phyloP scores from a whole-genome alignment of 2,888 invertebrate species.

The Margaritifera margaritifera region DNA sequence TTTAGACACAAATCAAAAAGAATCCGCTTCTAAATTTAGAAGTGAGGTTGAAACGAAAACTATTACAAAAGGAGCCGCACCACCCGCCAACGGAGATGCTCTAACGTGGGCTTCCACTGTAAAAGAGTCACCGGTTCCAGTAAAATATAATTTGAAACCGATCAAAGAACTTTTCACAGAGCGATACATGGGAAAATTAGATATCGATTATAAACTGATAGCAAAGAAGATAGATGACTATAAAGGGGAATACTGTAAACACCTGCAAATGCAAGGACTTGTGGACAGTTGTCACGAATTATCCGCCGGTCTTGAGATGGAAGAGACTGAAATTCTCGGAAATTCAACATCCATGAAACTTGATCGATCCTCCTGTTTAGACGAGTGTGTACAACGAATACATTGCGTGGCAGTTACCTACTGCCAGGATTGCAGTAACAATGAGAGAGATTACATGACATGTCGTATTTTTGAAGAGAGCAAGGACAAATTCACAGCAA shows the following conservation, averaged over 20 bases:
- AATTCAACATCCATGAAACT: too few relatives aligned
- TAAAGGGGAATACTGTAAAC: neutral
- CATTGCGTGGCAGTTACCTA: too few relatives aligned
- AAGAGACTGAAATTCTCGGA: neutral
- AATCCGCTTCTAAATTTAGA: neutral
- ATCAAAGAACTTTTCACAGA: constrained; percentile 9
- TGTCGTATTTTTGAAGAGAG: too few relatives aligned
- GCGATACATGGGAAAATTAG: neutral
- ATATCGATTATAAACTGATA: constrained; percentile 2
- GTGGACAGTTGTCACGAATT: neutral
- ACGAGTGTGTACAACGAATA: too few relatives aligned
- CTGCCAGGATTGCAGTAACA: too few relatives aligned
- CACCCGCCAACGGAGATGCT: constrained; percentile 11
- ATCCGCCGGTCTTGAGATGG: neutral
- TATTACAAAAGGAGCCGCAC: constrained; percentile 7
- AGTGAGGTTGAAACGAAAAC: constrained; percentile 6
- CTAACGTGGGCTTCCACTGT: constrained; percentile 14
- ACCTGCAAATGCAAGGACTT: neutral
- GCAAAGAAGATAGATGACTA: neutral
- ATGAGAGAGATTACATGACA: too few relatives aligned
- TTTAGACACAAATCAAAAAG: constrained; percentile 1
- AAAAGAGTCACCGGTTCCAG: constrained; percentile 8
- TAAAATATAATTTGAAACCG: neutral
- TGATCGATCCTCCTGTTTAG: too few relatives aligned
- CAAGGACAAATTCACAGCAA: too few relatives aligned